A percentile compares a stretch with the other conserved stretches of the same genome.
Evolutionary conservation across 2,888 invertebrate species (phyloP).

Genomic region (Rhorus exstirpatorius): DNA sequence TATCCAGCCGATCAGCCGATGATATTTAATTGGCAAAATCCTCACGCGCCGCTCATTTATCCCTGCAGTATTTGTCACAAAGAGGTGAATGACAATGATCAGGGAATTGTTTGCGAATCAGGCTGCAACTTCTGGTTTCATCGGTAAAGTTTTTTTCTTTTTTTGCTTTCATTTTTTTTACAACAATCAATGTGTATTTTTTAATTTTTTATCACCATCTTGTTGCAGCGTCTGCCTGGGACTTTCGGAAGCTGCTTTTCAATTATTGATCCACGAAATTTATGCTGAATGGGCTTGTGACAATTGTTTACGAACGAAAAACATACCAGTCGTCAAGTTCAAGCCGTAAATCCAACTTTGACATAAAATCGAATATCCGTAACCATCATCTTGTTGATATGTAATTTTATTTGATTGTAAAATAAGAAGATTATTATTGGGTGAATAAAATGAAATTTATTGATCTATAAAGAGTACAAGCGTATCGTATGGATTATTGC

Average conservation of each 20-base stretch:
- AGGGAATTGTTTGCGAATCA: constrained; percentile 98
- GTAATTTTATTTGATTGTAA: too few species aligned
- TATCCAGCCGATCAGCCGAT: constrained; percentile 98
- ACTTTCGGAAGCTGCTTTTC: constrained; percentile 97
- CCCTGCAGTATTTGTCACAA: constrained; percentile 99
- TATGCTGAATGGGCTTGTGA: constrained; percentile 99
- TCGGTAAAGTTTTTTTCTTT: constrained; percentile 88
- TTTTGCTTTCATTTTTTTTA: not conserved
- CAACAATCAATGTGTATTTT: not conserved
- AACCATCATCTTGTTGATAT: not conserved
- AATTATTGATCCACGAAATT: constrained; percentile 96
- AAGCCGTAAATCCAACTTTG: not conserved
- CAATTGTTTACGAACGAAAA: constrained; percentile 96
- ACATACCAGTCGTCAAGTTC: constrained; percentile 98
- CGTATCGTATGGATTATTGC: too few species aligned
- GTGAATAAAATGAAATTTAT: too few species aligned
- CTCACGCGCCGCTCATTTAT: constrained; percentile 98
- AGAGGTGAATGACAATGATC: constrained; percentile 99
- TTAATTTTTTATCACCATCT: not conserved
- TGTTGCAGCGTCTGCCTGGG: constrained; percentile 95
- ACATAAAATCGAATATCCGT: not conserved
- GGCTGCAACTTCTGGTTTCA: constrained; percentile 99
- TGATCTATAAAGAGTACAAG: too few species aligned
- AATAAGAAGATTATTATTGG: too few species aligned
- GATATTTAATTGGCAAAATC: constrained; percentile 99